Evolutionary conservation across 2,888 invertebrate genomes (phyloP), one percentile per base, ranked within the genome.

Genomic region (Drosophila mayaguana): DNA sequence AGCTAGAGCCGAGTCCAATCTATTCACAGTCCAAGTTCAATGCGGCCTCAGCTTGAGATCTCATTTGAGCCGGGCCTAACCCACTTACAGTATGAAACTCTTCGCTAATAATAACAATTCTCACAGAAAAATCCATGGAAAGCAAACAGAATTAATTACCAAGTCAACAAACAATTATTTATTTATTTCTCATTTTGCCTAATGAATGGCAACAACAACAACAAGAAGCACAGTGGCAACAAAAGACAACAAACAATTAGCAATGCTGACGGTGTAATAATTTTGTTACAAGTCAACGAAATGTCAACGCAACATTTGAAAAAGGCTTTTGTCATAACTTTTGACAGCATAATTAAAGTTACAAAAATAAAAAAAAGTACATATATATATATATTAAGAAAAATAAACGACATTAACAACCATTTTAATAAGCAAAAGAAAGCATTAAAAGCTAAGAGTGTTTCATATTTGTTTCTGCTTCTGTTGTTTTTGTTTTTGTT

Each of bases 361-460:
- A 28, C 25, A 28, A 64, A 25, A 43, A 32, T 8, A 28, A 1
- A 28, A 7, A 28, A 7, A 28, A 8, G 8, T 2, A 28, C 28
- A 28, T 8, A 28, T 8, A 28, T 28, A 28, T 8, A 28, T 28
- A 50, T 14, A 36, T 51, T 32, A 25, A 64, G 42, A 45, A 32
- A 32, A 36, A 53, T 42, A 57, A 77, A 63, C 20, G 45, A 42
- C 54, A 57, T 48, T 51, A 59, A 48, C 55, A 80, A 64, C 69
- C 66, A 80, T 68, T 83, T 65, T 54, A 70, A 63, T 77, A 80
- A 74, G 72, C 75, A 77, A 79, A 76, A 72, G 84, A 78, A 66
- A 72, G 68, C 78, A 71, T 69, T 68, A 69, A 79, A 77, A 64
- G 74, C 71, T 63, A 43, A 66, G 79, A 80, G 68, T 80, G 68